phyloP scores from a whole-genome alignment of 2,797 vertebrate genomes.

The Nasua narica region DNA sequence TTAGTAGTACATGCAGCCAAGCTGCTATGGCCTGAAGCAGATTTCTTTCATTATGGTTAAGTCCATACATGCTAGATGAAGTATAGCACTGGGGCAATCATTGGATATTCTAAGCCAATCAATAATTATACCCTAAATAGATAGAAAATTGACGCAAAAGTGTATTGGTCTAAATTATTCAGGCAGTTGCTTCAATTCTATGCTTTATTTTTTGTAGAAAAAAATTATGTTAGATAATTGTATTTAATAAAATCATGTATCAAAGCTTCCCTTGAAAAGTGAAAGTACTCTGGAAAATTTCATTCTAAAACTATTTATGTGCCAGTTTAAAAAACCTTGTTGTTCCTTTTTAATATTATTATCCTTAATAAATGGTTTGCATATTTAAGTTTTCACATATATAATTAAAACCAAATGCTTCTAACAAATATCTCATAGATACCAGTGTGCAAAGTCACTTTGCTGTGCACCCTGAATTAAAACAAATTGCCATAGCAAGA shows the following conservation, averaged over 20 bases:
- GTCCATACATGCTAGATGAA: slow-evolving; percentile 24
- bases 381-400: background rate
- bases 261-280: slow-evolving; percentile 20
- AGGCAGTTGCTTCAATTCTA: slow-evolving; percentile 11
- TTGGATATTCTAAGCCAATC: slow-evolving; percentile 34
- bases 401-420: background rate
- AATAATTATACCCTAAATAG: slow-evolving; percentile 33
- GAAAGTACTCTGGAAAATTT: background rate
- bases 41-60: slow-evolving; percentile 24
- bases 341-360: background rate
- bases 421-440: slow-evolving; percentile 25
- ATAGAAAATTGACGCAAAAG: slow-evolving; percentile 42
- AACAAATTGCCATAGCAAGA: background rate
- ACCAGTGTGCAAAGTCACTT: background rate
- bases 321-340: background rate
- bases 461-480: background rate
- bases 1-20: background rate
- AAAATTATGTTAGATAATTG: background rate
- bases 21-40: background rate
- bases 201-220: slow-evolving; percentile 30
- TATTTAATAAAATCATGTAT: background rate
- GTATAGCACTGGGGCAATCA: background rate
- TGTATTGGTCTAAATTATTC: slow-evolving; percentile 37
- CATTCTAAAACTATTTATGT: background rate
- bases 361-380: background rate